Base-by-base conservation (phyloP, 2,888 invertebrate genomes). In the Cantharis flavilabris region DNA sequence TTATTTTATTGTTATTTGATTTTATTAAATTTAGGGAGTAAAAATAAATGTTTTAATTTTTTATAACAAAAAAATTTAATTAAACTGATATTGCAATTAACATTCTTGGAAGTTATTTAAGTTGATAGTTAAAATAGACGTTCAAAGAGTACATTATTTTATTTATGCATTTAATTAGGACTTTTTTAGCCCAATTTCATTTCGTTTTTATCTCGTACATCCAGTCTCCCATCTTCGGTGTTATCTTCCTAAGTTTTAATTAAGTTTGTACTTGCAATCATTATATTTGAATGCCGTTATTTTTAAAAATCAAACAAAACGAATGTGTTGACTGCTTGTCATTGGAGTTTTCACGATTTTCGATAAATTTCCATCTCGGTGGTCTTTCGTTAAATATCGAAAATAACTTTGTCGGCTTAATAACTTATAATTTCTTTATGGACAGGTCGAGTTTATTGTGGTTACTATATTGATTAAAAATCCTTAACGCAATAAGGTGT, bases 191-290 rank as follows among this genome's bases (percentile, higher is more conserved):
- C 63, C 49, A 70, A 71, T 74, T 71, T 71, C 63, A 71, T 71
- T 76, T 73, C 69, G 70, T 73, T 64, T 70, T 73, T 67, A 73
- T 73, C 71, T 72, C 63, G 49, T 71, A 33, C 69, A 67, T 23
- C 65, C 65, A 23, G 13, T 67, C 26, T 20, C 65, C 26, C 20
- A 23, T 67, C 20, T 67, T 67, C n/a, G n/a, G 74, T 71, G 75
- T 78, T 76, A 76, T 78, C 78, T 77, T 75, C 16, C 62, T 70
- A 76, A 78, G 78, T 78, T 78, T 76, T 78, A 78, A 78, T 78
- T 78, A 73, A 78, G 76, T 75, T 78, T 65, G 75, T 76, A 69
- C 76, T 78, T 73, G 65, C 70, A 77, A 78, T 78, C 70, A 73
- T 72, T 75, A 67, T 76, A 67, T 67, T 65, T 65, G 20, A 65